These are phyloP conservation scores for Psilanteris sp. DNA, from an alignment of 1,140 invertebrate species.

Conservation along the genomic window DNA sequence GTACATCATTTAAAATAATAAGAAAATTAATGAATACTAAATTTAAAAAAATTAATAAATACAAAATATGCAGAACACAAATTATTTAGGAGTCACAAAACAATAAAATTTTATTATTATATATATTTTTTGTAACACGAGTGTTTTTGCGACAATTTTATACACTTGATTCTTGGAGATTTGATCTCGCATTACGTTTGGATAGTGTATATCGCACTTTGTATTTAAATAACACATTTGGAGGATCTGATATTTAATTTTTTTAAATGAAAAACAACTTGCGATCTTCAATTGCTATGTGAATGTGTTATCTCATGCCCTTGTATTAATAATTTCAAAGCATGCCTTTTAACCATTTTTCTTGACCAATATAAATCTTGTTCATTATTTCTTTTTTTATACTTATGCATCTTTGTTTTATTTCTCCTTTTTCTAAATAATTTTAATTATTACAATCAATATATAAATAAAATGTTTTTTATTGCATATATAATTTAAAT, in stretches of 20 bases:
- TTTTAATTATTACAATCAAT: conserved; percentile 28
- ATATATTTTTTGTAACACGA: conserved; percentile 65
- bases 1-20: conserved; percentile 66
- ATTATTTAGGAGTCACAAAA: conserved; percentile 10
- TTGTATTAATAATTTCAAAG: conserved; percentile 25
- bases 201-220: conserved; percentile 65
- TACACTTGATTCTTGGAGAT: conserved; percentile 72
- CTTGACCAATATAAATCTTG: too few species aligned
- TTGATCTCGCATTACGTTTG: conserved; percentile 69
- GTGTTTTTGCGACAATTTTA: conserved; percentile 70
- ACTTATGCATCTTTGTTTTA: conserved; percentile 13
- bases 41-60: not conserved
- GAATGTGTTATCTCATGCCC: conserved; percentile 20
- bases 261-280: conserved; percentile 60
- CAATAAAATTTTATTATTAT: conserved; percentile 62
- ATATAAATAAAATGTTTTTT: conserved; percentile 26
- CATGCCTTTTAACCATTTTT: too few species aligned
- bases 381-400: too few species aligned
- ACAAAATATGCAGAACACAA: conserved; percentile 11
- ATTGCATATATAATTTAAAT: conserved; percentile 16
- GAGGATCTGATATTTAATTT: conserved; percentile 68
- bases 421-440: conserved; percentile 21
- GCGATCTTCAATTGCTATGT: conserved; percentile 57
- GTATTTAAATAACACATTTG: conserved; percentile 67
- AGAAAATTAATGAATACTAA: conserved; percentile 30